phyloP scores from a whole-genome alignment of 2,888 invertebrate species.

The Amblyjoppa fuscipennis region DNA sequence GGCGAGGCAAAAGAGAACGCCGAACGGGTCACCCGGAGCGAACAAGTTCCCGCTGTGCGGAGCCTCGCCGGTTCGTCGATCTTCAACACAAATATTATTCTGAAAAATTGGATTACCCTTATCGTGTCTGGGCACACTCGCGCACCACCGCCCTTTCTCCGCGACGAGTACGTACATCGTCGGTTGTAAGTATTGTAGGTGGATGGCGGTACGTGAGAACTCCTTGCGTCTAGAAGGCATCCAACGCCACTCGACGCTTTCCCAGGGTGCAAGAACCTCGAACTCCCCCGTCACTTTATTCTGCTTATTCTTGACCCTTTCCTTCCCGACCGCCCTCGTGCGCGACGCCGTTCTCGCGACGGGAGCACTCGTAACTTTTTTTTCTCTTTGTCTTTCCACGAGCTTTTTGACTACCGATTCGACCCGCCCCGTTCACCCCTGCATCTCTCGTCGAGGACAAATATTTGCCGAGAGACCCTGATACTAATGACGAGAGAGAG shows the following conservation, averaged over 20 bases:
- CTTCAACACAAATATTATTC: constrained; percentile 84
- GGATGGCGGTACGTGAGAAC: constrained; percentile 47
- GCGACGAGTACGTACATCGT: constrained; percentile 28
- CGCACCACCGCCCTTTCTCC: constrained; percentile 60
- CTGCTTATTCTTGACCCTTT: constrained; percentile 17
- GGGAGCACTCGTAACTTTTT: constrained; percentile 47
- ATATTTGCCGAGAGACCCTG: constrained; percentile 75
- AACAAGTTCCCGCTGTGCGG: constrained; percentile 60
- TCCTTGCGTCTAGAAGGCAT: constrained; percentile 48
- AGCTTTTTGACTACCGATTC: constrained; percentile 55
- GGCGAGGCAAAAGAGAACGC: constrained; percentile 31
- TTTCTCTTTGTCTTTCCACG: constrained; percentile 39
- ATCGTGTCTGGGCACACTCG: constrained; percentile 79
- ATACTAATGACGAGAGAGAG: constrained; percentile 61
- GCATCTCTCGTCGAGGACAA: constrained; percentile 69
- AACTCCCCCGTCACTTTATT: constrained; percentile 18
- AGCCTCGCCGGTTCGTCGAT: constrained; percentile 77
- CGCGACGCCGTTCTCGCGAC: constrained; percentile 50
- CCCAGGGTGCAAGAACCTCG: constrained; percentile 33
- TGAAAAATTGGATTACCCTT: constrained; percentile 84
- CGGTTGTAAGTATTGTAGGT: constrained; percentile 45
- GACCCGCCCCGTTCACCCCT: constrained; percentile 14
- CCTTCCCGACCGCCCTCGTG: constrained; percentile 29
- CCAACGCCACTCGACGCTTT: constrained; percentile 46
- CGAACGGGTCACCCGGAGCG: constrained; percentile 63